Evolutionary conservation across 2,113 vertebrate species (phyloP).

Genomic region (Nycticryphes semicollaris): DNA sequence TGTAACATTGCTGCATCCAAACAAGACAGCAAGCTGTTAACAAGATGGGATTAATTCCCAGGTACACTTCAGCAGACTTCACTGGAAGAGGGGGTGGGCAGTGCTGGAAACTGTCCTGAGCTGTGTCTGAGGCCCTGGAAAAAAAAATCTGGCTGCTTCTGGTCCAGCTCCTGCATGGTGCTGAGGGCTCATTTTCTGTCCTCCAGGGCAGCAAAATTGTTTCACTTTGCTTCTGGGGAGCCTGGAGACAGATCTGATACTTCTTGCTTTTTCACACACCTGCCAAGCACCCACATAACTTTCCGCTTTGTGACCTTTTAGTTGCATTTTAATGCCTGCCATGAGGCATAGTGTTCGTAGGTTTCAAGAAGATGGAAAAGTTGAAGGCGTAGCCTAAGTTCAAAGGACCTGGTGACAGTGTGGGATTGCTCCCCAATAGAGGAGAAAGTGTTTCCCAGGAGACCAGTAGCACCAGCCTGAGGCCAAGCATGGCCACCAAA

Average conservation of each 20-base stretch:
- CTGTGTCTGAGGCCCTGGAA: neutral
- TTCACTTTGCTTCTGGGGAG: neutral
- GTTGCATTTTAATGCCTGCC: neutral
- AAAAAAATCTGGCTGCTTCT: neutral
- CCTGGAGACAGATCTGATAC: neutral
- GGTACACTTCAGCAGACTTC: neutral
- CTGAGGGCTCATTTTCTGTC: neutral
- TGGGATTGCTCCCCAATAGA: neutral
- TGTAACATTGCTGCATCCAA: neutral
- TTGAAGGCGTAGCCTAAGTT: neutral
- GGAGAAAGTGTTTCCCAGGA: neutral
- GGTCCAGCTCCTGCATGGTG: neutral
- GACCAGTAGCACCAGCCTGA: neutral
- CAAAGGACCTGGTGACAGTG: neutral
- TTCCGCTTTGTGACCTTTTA: neutral
- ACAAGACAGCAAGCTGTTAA: neutral
- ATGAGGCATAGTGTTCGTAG: accelerated
- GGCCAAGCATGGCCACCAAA: neutral
- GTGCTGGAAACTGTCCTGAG: neutral
- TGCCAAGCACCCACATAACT: neutral
- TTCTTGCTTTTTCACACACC: neutral
- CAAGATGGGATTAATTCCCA: neutral
- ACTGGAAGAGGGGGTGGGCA: neutral
- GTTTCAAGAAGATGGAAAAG: neutral
- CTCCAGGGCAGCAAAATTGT: neutral